Evolutionary conservation across 2,113 vertebrate genomes (phyloP).

Genomic region (Dromas ardeola): DNA sequence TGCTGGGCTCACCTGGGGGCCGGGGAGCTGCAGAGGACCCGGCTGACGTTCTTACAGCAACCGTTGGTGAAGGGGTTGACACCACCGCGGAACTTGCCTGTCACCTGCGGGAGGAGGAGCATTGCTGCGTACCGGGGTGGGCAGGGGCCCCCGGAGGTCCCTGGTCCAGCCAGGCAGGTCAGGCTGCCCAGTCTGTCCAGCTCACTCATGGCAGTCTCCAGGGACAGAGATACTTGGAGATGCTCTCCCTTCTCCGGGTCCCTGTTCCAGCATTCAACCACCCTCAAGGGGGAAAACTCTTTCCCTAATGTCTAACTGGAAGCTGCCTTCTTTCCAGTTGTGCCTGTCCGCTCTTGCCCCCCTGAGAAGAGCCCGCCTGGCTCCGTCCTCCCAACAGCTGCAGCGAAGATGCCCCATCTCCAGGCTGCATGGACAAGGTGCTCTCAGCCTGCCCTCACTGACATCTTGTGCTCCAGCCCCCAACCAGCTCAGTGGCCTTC

Average conservation of each 20-base stretch:
- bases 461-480: background rate
- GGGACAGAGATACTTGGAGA: fast-evolving
- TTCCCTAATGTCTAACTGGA: background rate
- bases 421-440: background rate
- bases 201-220: background rate
- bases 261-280: background rate
- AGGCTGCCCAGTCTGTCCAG: background rate
- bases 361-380: fast-evolving
- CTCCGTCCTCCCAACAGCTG: background rate
- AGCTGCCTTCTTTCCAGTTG: background rate
- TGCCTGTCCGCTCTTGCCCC: background rate
- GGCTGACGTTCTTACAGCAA: conserved; percentile 90
- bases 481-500: too few relatives aligned
- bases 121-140: fast-evolving
- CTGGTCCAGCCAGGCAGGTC: background rate
- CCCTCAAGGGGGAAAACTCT: fast-evolving
- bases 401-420: background rate
- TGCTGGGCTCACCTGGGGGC: conserved; percentile 84
- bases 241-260: background rate
- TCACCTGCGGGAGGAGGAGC: conserved; percentile 78
- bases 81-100: conserved; percentile 94
- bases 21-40: conserved; percentile 93
- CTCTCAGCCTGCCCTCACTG: background rate
- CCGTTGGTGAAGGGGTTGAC: conserved; percentile 97
- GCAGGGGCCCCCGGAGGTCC: background rate